Evolutionary conservation across 2,888 invertebrate species (phyloP).

Genomic region (Nephrotoma flavescens): DNA sequence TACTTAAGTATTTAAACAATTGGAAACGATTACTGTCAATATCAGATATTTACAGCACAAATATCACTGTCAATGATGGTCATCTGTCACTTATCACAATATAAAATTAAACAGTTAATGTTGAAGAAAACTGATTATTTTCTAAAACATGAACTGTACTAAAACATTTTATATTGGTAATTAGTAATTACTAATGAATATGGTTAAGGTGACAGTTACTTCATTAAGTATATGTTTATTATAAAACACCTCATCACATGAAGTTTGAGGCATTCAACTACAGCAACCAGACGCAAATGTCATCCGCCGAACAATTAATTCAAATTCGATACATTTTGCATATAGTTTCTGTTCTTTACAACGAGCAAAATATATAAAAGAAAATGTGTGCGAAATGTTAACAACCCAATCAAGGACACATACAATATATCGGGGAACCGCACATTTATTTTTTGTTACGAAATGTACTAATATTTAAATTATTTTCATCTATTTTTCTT

Average conservation of each 20-base stretch:
- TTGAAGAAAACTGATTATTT: not conserved
- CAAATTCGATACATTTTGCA: not conserved
- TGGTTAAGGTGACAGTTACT: no score
- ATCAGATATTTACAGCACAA: not conserved
- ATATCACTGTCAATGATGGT: not conserved
- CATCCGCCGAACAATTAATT: not conserved
- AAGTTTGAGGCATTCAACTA: no score
- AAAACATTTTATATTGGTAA: not conserved
- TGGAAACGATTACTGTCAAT: not conserved
- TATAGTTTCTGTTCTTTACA: not conserved
- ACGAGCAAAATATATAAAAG: not conserved
- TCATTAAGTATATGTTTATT: not conserved
- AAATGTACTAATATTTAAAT: not conserved
- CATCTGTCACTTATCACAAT: not conserved
- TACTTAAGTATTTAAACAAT: no score
- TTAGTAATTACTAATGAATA: no score
- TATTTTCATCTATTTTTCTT: not conserved
- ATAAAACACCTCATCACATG: not conserved
- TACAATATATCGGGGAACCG: not conserved
- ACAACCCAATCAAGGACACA: not conserved
- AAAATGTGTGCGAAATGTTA: not conserved
- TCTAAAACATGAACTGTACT: no score
- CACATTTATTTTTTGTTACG: not conserved
- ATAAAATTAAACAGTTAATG: not conserved
- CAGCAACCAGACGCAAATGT: not conserved